Conservation (phyloP, 1,140 invertebrate species). For the Cydia amplana region DNA sequence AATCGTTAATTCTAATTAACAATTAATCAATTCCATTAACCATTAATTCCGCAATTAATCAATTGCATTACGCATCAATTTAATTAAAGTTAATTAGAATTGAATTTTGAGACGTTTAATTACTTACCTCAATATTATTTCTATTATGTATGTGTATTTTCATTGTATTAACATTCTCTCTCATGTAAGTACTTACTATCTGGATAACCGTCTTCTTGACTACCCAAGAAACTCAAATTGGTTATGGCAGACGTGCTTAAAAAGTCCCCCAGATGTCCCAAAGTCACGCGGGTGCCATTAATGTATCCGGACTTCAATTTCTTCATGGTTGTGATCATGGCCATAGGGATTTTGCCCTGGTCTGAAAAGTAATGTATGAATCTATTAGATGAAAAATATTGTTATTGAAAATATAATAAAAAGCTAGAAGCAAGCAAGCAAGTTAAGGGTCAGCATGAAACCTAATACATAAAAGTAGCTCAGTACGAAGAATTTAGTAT, state of each 20-base stretch:
- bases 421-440: conserved; percentile 32
- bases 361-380: conserved; percentile 82
- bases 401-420: background rate
- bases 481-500: too few relatives aligned
- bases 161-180: too few relatives aligned
- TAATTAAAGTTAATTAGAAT: too few relatives aligned
- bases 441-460: background rate
- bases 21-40: too few relatives aligned
- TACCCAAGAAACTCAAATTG: conserved; percentile 95
- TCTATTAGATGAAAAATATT: conserved; percentile 6
- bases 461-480: too few relatives aligned
- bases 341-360: conserved; percentile 93
- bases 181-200: conserved; percentile 81
- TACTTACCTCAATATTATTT: too few relatives aligned
- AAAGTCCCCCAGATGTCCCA: conserved; percentile 95
- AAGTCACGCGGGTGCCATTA: conserved; percentile 96
- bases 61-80: too few relatives aligned
- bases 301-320: conserved; percentile 99
- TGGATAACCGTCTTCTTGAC: conserved; percentile 93
- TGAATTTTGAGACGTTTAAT: too few relatives aligned
- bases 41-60: too few relatives aligned
- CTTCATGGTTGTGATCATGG: conserved; percentile 98
- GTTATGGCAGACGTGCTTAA: conserved; percentile 97
- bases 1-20: too few relatives aligned
- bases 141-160: too few relatives aligned